phyloP scores from a whole-genome alignment of 2,797 vertebrate genomes.

The Pangasius mekongensis region DNA sequence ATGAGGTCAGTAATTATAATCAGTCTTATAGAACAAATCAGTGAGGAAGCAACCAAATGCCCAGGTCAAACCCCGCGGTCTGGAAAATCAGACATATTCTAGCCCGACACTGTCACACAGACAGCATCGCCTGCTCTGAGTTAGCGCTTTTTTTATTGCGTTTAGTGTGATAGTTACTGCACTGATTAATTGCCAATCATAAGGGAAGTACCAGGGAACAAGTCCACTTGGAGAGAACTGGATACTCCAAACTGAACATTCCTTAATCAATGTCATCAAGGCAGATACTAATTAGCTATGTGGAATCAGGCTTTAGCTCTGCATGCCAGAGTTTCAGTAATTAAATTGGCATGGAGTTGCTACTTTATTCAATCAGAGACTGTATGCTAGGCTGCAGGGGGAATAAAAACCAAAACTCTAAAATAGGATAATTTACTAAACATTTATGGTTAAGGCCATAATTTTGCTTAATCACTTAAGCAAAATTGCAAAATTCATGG shows the following conservation, averaged over 20 bases:
- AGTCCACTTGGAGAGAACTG: background rate
- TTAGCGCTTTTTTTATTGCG: background rate
- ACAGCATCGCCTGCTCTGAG: background rate
- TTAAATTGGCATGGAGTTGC: background rate
- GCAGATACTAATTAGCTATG: slow-evolving; percentile 10
- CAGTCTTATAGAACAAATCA: slow-evolving; percentile 34
- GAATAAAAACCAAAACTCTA: background rate
- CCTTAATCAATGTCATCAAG: slow-evolving; percentile 7
- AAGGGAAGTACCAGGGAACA: background rate
- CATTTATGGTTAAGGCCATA: background rate
- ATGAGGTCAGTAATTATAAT: slow-evolving; percentile 43
- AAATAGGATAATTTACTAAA: background rate
- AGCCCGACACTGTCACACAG: background rate
- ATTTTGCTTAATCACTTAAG: background rate
- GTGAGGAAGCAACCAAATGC: slow-evolving; percentile 10
- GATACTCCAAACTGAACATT: background rate
- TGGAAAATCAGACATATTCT: background rate
- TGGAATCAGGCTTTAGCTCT: background rate
- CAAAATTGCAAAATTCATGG: background rate
- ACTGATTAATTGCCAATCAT: slow-evolving; percentile 21
- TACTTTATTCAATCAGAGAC: background rate
- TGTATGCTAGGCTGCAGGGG: background rate
- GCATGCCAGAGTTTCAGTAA: background rate
- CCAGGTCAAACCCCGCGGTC: background rate
- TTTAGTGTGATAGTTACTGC: background rate